Evolutionary conservation across 2,888 invertebrate genomes (phyloP).

Genomic region (Dascillus cervinus): DNA sequence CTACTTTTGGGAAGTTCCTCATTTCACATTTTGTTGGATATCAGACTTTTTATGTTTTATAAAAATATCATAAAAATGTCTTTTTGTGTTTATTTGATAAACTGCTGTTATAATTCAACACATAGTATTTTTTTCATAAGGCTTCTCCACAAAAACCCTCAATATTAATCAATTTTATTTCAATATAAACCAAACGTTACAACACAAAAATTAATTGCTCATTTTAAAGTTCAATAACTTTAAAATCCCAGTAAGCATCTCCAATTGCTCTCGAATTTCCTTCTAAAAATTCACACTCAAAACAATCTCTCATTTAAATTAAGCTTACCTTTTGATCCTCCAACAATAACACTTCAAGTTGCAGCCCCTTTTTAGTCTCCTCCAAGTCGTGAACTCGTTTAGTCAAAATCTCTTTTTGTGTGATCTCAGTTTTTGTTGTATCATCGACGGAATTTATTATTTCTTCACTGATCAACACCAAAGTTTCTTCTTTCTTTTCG

Average conservation of each 20-base stretch:
- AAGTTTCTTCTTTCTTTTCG: conserved; percentile 48
- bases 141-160: too few relatives aligned
- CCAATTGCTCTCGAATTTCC: conserved; percentile 6
- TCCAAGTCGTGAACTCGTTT: conserved; percentile 56
- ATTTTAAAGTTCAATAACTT: conserved; percentile 7
- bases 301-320: neutral
- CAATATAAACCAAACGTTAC: too few relatives aligned
- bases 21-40: conserved; percentile 43
- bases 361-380: conserved; percentile 22
- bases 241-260: conserved; percentile 7
- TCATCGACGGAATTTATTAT: conserved; percentile 13
- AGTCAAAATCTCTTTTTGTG: conserved; percentile 55
- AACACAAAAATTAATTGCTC: too few relatives aligned
- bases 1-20: conserved; percentile 41
- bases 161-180: too few relatives aligned
- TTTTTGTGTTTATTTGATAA: conserved; percentile 44
- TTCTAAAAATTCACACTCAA: conserved; percentile 6
- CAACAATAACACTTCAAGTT: conserved; percentile 10
- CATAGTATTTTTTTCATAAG: conserved; percentile 15
- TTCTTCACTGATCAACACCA: conserved; percentile 47
- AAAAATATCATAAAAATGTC: conserved; percentile 42
- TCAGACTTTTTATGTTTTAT: conserved; percentile 46
- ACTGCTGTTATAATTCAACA: conserved; percentile 40
- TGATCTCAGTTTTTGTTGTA: conserved; percentile 6
- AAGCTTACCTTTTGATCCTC: conserved; percentile 13